Conservation (phyloP, 2,797 vertebrate genomes). For the Hipposideros larvatus region DNA sequence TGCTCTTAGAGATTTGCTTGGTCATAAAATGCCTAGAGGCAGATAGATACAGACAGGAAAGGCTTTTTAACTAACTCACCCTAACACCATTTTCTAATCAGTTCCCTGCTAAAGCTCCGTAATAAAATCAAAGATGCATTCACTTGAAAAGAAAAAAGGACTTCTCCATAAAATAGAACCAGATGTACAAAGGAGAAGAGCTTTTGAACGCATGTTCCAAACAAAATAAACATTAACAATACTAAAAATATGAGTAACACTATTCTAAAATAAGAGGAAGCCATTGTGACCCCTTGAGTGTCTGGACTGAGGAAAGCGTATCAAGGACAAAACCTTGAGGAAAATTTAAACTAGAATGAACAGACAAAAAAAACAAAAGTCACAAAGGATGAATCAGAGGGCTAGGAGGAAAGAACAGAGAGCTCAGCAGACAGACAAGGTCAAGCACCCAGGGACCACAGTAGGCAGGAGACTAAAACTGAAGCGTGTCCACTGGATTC, state of each 20-base stretch:
- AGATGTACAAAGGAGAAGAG: conserved; percentile 19
- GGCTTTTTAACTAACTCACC: conserved; percentile 47
- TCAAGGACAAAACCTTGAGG: conserved; percentile 18
- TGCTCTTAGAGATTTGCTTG: conserved; percentile 62
- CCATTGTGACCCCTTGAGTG: not conserved
- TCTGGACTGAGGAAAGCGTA: not conserved
- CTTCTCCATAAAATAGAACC: conserved; percentile 53
- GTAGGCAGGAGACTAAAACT: no score
- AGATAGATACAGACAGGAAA: conserved; percentile 48
- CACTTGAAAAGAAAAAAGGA: conserved; percentile 25
- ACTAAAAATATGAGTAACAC: conserved; percentile 15
- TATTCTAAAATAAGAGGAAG: conserved; percentile 52
- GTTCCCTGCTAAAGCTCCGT: conserved; percentile 54
- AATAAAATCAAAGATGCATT: conserved; percentile 74
- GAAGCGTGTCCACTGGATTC: not conserved
- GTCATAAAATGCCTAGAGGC: conserved; percentile 62
- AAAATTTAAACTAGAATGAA: not conserved
- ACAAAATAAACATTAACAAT: conserved; percentile 48
- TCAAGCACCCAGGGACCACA: not conserved
- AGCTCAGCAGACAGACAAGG: not conserved
- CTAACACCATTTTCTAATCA: conserved; percentile 23
- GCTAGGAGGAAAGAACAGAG: not conserved
- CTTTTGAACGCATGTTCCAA: conserved; percentile 44
- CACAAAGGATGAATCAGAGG: not conserved
- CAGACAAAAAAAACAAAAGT: not conserved